Base-by-base conservation (phyloP, 2,888 invertebrate genomes). In the Aphrophora alni region DNA sequence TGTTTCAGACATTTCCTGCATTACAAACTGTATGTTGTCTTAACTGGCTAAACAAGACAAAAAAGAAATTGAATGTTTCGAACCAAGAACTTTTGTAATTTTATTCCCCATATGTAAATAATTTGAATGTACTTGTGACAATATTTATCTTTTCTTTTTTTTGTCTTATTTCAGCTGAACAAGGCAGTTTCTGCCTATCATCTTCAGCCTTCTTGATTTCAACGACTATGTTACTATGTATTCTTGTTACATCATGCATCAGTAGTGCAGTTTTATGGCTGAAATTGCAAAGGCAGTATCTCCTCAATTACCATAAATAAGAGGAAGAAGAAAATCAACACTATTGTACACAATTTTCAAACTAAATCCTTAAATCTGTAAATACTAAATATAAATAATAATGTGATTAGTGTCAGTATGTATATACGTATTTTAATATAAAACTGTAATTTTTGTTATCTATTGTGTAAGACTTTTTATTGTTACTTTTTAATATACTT, bases 171-270 rank as follows among this genome's bases (percentile, higher is more conserved):
- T 73, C 28, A 14, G 27, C 59, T 5, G 74, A 38, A 28, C 74
- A 68, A 80, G 88, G 88, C 85, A 91, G 88, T 74, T 89, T 94
- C 82, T 95, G 94, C 85, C 89, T 94, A 86, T 91, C 93, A 0
- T 89, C 92, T 51, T 88, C 90, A 33, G 91, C 91, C 77, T 94
- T 94, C 84, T 89, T 93, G 82, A 90, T 92, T 86, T 91, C 92
- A 24, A 90, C 92, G 33, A 88, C 90, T 1, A 86, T 93, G 69
- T 89, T 94, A 81, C 88, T 94, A 68, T 88, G 91, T 3, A 90
- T 92, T 17, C 90, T 94, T 44, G 88, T 92, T 38, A 86, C 90
- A 80, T 92, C 92, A 81, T 90, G 90, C 80, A 85, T 91, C 72
- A 88, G 90, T 83, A 90, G 91, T 51, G 90, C 89, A 1, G 87